Conservation (phyloP, 2,797 vertebrate genomes). For the Aldrovandia affinis region DNA sequence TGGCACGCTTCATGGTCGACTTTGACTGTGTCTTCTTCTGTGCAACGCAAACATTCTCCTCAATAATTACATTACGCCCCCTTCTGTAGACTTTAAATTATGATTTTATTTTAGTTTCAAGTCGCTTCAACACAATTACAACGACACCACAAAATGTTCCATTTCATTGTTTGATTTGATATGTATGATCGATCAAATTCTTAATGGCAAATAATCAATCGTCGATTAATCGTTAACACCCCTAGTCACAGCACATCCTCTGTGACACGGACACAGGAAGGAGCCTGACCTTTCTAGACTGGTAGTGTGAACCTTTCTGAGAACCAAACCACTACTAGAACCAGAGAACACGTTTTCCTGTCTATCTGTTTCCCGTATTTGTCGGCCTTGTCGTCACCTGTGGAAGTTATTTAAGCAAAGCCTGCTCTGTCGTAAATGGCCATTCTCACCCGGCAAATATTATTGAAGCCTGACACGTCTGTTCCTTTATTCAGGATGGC, state of each 20-base stretch:
- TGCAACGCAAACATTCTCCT: too few relatives aligned
- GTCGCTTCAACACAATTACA: too few relatives aligned
- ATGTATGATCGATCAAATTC: too few relatives aligned
- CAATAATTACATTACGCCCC: too few relatives aligned
- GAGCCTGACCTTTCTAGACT: constrained; percentile 37
- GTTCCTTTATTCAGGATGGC: constrained; percentile 59
- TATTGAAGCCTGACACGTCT: constrained; percentile 56
- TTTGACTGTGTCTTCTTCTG: too few relatives aligned
- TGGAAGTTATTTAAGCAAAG: constrained; percentile 60
- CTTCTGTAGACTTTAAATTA: too few relatives aligned
- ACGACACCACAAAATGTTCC: too few relatives aligned
- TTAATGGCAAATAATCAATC: background rate
- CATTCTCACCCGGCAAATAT: constrained; percentile 54
- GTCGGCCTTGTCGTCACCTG: constrained; percentile 50
- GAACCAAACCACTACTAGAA: constrained; percentile 33
- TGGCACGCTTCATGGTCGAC: too few relatives aligned
- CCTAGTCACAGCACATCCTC: background rate
- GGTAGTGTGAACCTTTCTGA: constrained; percentile 39
- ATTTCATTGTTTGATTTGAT: too few relatives aligned
- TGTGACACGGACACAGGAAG: background rate
- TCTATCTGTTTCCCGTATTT: constrained; percentile 41
- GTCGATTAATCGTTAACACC: background rate
- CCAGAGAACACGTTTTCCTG: constrained; percentile 27
- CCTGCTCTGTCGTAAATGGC: constrained; percentile 52
- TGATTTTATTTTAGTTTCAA: too few relatives aligned